A percentile compares a stretch with the other conserved stretches of the same genome.
Conservation (phyloP, 2,797 vertebrate species). For the Chelmon rostratus region DNA sequence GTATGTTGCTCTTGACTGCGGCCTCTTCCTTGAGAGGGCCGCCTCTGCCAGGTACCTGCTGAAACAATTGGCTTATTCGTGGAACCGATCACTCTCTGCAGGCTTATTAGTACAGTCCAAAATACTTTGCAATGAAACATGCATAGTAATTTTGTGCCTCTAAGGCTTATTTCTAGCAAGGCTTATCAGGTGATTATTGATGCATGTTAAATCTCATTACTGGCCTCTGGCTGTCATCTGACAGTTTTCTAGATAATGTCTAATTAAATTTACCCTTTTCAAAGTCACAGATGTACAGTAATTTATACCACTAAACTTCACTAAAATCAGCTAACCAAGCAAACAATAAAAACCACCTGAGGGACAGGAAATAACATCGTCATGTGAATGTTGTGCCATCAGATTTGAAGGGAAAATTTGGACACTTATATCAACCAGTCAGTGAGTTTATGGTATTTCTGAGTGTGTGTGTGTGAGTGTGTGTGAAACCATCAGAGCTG, state of each 20-base stretch:
- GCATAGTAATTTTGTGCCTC: conserved; percentile 42
- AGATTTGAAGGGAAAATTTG: background rate
- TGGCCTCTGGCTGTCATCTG: conserved; percentile 55
- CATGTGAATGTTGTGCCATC: background rate
- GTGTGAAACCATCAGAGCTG: no score
- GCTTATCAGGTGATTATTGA: conserved; percentile 60
- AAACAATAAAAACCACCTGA: conserved; percentile 4
- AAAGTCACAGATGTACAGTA: conserved; percentile 45
- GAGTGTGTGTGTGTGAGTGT: background rate
- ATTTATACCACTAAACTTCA: conserved; percentile 15
- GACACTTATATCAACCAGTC: background rate
- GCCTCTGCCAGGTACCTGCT: conserved; percentile 32
- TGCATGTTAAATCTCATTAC: conserved; percentile 58
- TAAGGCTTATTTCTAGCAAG: conserved; percentile 34
- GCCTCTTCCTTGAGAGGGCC: background rate
- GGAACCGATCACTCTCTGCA: conserved; percentile 38
- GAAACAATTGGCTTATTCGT: conserved; percentile 45
- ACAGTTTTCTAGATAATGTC: conserved; percentile 43
- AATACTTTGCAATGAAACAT: conserved; percentile 50
- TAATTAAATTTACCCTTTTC: conserved; percentile 58
- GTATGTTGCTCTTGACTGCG: background rate
- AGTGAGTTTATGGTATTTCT: background rate
- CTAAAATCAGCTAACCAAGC: conserved; percentile 9
- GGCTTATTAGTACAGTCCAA: conserved; percentile 38
- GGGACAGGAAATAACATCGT: background rate